Evolutionary conservation across 2,797 vertebrate genomes (phyloP).

Genomic region (Mormyrus proboscirostris): DNA sequence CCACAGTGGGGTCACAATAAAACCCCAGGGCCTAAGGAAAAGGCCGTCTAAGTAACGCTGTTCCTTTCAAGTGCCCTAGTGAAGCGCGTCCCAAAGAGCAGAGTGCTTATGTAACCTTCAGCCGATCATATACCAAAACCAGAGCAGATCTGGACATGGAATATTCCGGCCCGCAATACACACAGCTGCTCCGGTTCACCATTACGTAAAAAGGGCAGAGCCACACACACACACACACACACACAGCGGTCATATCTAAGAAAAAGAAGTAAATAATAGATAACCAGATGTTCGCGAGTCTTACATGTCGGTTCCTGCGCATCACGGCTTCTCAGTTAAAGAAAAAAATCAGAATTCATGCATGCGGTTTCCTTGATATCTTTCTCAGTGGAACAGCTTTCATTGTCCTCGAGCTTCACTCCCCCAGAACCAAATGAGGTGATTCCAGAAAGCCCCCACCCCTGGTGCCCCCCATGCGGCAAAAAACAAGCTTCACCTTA

Average conservation of each 20-base stretch:
- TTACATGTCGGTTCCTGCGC: background rate
- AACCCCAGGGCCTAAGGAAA: background rate
- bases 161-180: background rate
- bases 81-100: background rate
- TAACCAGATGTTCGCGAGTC: background rate
- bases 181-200: background rate
- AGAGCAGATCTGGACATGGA: background rate
- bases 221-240: background rate
- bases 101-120: background rate
- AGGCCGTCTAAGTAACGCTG: background rate
- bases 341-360: background rate
- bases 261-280: background rate
- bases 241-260: background rate
- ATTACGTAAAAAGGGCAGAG: background rate
- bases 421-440: background rate
- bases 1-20: background rate
- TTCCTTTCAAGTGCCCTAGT: background rate
- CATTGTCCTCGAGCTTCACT: background rate
- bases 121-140: background rate
- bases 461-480: background rate
- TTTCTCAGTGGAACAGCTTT: background rate
- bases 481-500: background rate
- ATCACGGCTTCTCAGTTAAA: background rate
- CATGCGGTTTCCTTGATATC: background rate
- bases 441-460: background rate